Conservation (phyloP, 2,113 vertebrate genomes). For the Zosterops lateralis region DNA sequence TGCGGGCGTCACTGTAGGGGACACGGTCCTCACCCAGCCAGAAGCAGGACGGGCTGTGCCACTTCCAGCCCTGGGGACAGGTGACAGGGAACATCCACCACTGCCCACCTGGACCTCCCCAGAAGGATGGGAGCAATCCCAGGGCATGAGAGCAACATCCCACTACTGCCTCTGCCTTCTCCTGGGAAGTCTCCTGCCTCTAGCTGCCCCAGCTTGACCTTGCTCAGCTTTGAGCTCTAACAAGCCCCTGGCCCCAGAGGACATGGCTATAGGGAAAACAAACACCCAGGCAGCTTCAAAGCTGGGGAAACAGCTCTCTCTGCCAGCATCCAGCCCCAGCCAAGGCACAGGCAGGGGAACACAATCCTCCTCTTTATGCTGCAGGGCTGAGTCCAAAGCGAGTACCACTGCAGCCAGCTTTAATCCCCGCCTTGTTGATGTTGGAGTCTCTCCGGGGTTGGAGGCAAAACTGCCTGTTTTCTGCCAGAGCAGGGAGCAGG, state of each 20-base stretch:
- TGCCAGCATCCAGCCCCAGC: background rate
- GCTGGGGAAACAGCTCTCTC: background rate
- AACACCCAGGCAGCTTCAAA: slow-evolving; percentile 32
- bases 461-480: slow-evolving; percentile 29
- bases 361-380: background rate
- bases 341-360: background rate
- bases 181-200: background rate
- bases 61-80: slow-evolving; percentile 88
- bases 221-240: background rate
- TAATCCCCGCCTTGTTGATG: slow-evolving; percentile 21
- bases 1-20: slow-evolving; percentile 82
- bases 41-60: slow-evolving; percentile 95
- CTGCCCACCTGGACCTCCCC: background rate
- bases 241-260: background rate
- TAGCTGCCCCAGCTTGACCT: background rate
- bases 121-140: background rate
- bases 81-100: background rate
- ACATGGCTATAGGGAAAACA: background rate
- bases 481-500: background rate
- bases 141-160: fast-evolving
- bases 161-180: background rate
- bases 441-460: background rate
- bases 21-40: slow-evolving; percentile 87
- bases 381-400: background rate
- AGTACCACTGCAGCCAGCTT: background rate